Evolutionary conservation across 1,140 invertebrate species (phyloP), one percentile per base, ranked within the genome.

Genomic region (Lepidurus packardi): DNA sequence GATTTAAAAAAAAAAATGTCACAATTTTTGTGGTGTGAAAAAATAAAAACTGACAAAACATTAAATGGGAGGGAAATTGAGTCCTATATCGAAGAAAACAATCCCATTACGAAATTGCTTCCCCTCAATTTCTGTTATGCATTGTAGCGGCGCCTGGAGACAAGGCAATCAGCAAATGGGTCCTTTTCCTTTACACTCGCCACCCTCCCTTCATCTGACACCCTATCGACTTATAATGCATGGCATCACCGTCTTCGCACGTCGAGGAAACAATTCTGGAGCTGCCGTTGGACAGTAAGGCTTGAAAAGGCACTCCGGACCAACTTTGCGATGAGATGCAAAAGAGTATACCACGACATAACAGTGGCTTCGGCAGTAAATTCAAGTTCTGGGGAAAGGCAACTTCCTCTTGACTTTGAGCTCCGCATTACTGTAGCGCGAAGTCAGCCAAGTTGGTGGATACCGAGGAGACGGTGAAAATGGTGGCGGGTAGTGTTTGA

Each of bases 201-300:
- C 34, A 65, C 21, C 53, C 16, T 65, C 53, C 53, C 53, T 21
- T 65, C 21, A 65, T 65, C 53, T 65, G 53, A 65, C 53, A 65
- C 53, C 53, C 53, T 65, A n/a, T 65, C 53, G 53, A 65, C 53
- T 65, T 65, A 65, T 65, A 65, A 65, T 65, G 53, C 53, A 65
- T 65, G 53, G 53, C n/a, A 21, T 65, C 53, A 21, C 53, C 53
- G 53, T 65, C 53, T 65, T 65, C 53, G 53, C 53, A 65, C 53
- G 53, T 65, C 21, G 53, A n/a, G n/a, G 21, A 65, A 65, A 65
- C 10, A 21, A 5, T 21, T 21, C 53, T 65, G 53, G 16, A 13
- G 21, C 53, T 3, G 21, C 53, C 53, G 21, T 21, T 65, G 53
- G 53, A 65, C 53, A 21, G 16, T 65, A n/a, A 21, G 6, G 53